Base-by-base conservation (phyloP, 1,140 invertebrate species). In the Lucilia cuprina region DNA sequence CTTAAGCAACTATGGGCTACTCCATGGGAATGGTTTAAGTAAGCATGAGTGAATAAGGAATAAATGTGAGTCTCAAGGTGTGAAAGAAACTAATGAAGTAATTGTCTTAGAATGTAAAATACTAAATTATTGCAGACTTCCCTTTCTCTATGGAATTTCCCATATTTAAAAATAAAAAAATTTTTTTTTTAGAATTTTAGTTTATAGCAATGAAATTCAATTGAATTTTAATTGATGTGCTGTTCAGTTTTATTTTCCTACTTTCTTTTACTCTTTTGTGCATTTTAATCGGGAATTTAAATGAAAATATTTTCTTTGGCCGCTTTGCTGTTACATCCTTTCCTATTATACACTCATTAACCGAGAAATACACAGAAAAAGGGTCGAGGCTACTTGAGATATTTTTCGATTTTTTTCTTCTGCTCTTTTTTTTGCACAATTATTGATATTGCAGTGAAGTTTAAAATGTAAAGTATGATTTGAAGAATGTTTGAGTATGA, bases 281-380 rank as follows among this genome's bases (percentile, higher is more conserved):
- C 14, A 17, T 60, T 60, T 60, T 17, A 60, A 17, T 60, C 55
- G 55, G 55, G 55, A 60, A 60, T 60, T 60, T 60, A 17, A 60
- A 60, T 60, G 55, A 60, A 60, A 60, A 60, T 60, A 60, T 60
- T 60, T 60, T 60, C 55, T 60, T 60, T 60, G 55, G 55, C 55
- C 55, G 55, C 55, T 60, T 60, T 60, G n/a, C 14, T 8, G 14
- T n/a, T n/a, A 17, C n/a, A 17, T 60, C 5, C 55, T n/a, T 60
- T 60, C 8, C 14, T 10, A 17, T n/a, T 60, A n/a, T n/a, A 17
- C 55, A 60, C 55, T 60, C 55, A 60, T 60, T 60, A 60, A 14
- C 14, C 13, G n/a, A 60, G 55, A 60, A 60, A 7, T n/a, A 5
- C 5, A n/a, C 5, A 60, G 55, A 14, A 60, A 60, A 60, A 17